Conservation (phyloP, 2,888 invertebrate genomes). For the Ormyrus rosae region DNA sequence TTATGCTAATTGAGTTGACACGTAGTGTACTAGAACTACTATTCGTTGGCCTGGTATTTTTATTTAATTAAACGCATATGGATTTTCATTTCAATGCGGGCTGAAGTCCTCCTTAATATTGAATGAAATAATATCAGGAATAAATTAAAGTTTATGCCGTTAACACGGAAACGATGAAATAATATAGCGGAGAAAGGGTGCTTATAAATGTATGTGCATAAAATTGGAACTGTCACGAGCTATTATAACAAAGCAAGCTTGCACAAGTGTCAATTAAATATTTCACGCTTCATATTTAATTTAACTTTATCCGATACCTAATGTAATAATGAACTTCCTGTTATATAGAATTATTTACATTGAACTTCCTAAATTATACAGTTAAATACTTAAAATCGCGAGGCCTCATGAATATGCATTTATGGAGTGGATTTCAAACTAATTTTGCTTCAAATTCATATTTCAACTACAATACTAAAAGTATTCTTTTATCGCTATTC, state of each 20-base stretch:
- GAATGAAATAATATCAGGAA: slow-evolving; percentile 17
- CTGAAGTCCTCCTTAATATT: slow-evolving; percentile 17
- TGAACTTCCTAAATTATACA: slow-evolving; percentile 21
- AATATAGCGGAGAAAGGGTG: slow-evolving; percentile 2
- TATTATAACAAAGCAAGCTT: slow-evolving; percentile 29
- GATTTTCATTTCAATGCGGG: neutral
- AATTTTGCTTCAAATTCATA: neutral
- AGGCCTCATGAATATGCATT: neutral
- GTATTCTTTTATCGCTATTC: too few relatives aligned
- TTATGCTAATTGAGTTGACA: too few relatives aligned
- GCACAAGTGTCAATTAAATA: slow-evolving; percentile 40
- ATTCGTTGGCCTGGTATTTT: neutral
- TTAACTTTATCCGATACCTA: slow-evolving; percentile 23
- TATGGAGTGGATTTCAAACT: neutral
- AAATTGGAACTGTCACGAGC: slow-evolving; percentile 35
- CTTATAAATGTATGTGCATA: slow-evolving; percentile 21
- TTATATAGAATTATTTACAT: slow-evolving; percentile 7
- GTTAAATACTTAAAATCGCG: slow-evolving; percentile 3
- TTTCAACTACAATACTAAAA: too few relatives aligned
- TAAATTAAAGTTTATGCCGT: slow-evolving; percentile 10
- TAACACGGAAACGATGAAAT: slow-evolving; percentile 18
- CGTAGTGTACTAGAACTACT: neutral
- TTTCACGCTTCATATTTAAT: slow-evolving; percentile 29
- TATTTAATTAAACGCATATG: slow-evolving; percentile 29
- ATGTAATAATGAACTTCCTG: slow-evolving; percentile 41